Evolutionary conservation across 1,140 invertebrate genomes (phyloP), one percentile per base, ranked within the genome.

Genomic region (Drosophila bocki): DNA sequence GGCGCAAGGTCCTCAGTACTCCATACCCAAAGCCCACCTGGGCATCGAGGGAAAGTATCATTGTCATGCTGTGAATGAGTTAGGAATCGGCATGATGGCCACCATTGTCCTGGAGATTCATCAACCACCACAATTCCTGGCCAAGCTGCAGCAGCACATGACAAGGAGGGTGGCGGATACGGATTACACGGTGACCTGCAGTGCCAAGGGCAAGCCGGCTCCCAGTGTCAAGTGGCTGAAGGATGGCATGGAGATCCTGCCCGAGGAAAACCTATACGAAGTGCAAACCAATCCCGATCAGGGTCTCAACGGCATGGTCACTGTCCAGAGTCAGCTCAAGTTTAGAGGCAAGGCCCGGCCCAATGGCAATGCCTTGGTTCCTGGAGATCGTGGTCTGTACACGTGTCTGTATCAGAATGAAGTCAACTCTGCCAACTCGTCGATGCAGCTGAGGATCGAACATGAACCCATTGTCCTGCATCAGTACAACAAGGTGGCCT

Each of bases 351-450:
- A 95, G 69, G 95, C 95, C 1, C 94, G 97, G 39, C 95, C 95
- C 0, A 95, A 95, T 64, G 94, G 94, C 2, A 97, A 97, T 88
- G 95, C 97, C 85, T 93, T 98, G 15, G 93, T 97, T 17, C 96
- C 97, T 0, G 95, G 95, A 33, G 98, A 98, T 93, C 94, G 97
- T 19, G 98, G 98, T 17, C 95, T 96, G 19, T 98, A 98, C 93
- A 95, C 96, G 5, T 98, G 98, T 92, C 94, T 96, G 11, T 98
- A 98, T 92, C 96, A 97, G 82, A 98, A 99, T 87, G 97, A 97
- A 91, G 97, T 98, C 3, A 97, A 97, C 82, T 95, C 95, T 91
- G 95, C 96, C 11, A 96, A 98, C 82, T 97, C 96, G 2, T 96
- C 95, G 57, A 98, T 98, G 97, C 96, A 97, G 93, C 93, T 98